A percentile compares a stretch with the other conserved stretches of the same genome.
Evolutionary conservation across 2,888 invertebrate genomes (phyloP).

Genomic region (Drosophila maculinotata): DNA sequence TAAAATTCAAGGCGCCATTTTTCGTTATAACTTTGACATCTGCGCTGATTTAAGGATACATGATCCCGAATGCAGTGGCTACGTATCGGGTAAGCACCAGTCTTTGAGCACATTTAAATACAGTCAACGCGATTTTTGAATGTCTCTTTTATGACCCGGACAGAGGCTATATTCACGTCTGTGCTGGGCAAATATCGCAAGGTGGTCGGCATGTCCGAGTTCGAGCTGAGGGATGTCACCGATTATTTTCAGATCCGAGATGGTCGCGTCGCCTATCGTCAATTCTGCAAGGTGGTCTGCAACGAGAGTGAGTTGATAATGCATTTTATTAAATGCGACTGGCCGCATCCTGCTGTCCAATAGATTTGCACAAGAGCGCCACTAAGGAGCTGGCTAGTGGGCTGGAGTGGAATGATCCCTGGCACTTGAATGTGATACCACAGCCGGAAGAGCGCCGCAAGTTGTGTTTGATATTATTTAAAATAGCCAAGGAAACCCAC

Average conservation of each 20-base stretch:
- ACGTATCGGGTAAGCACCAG: slow-evolving; percentile 87
- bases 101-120: slow-evolving; percentile 22
- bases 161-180: slow-evolving; percentile 91
- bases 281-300: slow-evolving; percentile 90
- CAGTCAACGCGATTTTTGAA: slow-evolving; percentile 27
- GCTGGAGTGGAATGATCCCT: slow-evolving; percentile 89
- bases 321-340: not conserved
- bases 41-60: slow-evolving; percentile 89
- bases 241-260: slow-evolving; percentile 93
- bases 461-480: slow-evolving; percentile 89
- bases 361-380: slow-evolving; percentile 62
- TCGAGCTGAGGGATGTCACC: slow-evolving; percentile 90
- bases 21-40: slow-evolving; percentile 90
- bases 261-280: slow-evolving; percentile 91
- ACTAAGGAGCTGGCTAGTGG: slow-evolving; percentile 86
- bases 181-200: slow-evolving; percentile 89
- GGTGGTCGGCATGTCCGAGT: slow-evolving; percentile 89
- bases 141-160: slow-evolving; percentile 26
- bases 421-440: slow-evolving; percentile 89
- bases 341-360: slow-evolving; percentile 27
- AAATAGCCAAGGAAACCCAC: slow-evolving; percentile 89
- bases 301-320: slow-evolving; percentile 71
- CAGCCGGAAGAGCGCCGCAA: slow-evolving; percentile 89
- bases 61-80: slow-evolving; percentile 89
- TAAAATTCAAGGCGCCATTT: slow-evolving; percentile 91